These are phyloP conservation scores for Butorides virescens DNA, from an alignment of 2,113 vertebrate genomes.

Conservation along the genomic window DNA sequence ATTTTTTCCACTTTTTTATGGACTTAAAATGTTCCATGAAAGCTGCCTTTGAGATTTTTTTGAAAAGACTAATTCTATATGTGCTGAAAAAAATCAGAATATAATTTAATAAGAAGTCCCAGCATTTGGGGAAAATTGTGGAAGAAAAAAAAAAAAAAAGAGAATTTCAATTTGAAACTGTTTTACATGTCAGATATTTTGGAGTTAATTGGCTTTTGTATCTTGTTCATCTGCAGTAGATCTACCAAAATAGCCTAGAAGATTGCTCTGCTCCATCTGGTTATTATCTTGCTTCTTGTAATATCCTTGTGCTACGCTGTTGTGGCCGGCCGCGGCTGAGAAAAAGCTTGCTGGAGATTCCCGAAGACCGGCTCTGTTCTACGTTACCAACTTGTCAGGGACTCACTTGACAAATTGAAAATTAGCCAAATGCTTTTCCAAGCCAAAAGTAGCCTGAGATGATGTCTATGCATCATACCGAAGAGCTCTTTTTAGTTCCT, in stretches of 20 bases:
- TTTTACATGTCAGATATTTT: neutral
- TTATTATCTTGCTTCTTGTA: neutral
- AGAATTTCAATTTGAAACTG: neutral
- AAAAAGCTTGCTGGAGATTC: constrained; percentile 1
- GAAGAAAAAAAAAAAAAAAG: neutral
- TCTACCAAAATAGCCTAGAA: constrained; percentile 22
- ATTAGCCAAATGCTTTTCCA: constrained; percentile 43
- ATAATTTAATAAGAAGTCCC: rapidly evolving
- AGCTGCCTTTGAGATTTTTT: neutral
- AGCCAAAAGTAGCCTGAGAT: constrained; percentile 52
- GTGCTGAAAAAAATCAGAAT: neutral
- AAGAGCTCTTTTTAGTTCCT: constrained; percentile 31
- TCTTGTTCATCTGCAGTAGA: neutral
- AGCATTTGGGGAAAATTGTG: neutral
- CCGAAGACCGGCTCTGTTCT: neutral
- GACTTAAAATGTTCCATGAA: neutral
- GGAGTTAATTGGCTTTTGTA: constrained; percentile 19
- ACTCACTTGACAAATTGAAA: constrained; percentile 49
- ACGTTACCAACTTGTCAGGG: constrained; percentile 17
- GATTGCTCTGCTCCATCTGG: constrained; percentile 24
- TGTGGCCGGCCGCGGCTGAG: neutral
- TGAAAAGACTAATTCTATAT: neutral
- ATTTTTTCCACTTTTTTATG: neutral
- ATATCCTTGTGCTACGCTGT: neutral
- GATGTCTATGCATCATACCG: constrained; percentile 18